Base-by-base conservation (phyloP, 2,888 invertebrate species). In the Plebejus argus region DNA sequence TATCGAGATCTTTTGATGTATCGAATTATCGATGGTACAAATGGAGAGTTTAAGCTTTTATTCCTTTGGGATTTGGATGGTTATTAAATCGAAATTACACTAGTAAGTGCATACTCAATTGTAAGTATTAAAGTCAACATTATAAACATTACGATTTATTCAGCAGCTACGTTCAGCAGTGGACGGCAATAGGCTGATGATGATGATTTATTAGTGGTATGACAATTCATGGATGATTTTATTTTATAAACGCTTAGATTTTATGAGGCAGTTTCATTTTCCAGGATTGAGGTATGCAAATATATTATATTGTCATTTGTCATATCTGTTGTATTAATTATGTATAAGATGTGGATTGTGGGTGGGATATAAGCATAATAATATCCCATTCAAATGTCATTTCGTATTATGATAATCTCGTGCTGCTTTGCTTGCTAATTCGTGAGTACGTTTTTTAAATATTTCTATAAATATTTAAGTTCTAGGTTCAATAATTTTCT, bases 1-100 rank as follows among this genome's bases (percentile, higher is more conserved):
- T 66, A 28, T 33, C 28, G 66, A 28, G 33, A 28, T 66, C 28
- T 66, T 66, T 66, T 66, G 66, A 66, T 66, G 66, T 66, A 66
- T 66, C n/a, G n/a, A n/a, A n/a, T n/a, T n/a, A n/a, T n/a, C 20
- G 6, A 66, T 61, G 23, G 23, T 61, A 66, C 66, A 6, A 66
- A 23, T 66, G 10, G 28, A 66, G 66, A 28, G 18, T 15, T 66
- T 33, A 33, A 66, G 66, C 28, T 66, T 28, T 61, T 23, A 12
- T 12, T 61, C 23, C 3, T 61, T 23, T 61, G 0, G 23, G 23
- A 23, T 20, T 12, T 8, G 58, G 20, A 58, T 3, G 58, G 10
- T 20, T n/a, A n/a, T 58, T 58, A 20, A 20, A 20, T n/a, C 3
- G 8, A 8, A 58, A 20, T 58, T 20, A 20, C 7, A 56, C n/a